Conservation (phyloP, 2,113 vertebrate species). For the Trichechus manatus region DNA sequence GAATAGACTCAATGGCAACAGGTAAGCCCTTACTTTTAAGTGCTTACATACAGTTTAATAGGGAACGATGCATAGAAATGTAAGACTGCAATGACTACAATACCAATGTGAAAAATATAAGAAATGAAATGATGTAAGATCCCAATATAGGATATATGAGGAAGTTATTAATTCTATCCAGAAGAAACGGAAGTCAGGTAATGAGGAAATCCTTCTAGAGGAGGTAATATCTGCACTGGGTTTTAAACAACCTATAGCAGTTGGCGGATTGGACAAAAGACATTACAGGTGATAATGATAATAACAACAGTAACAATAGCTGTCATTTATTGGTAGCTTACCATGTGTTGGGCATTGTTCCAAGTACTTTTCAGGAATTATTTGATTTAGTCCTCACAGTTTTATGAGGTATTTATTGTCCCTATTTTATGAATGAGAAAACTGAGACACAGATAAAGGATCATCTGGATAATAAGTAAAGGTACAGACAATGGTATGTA, state of each 20-base stretch:
- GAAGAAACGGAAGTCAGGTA: conserved; percentile 1
- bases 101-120: conserved; percentile 27
- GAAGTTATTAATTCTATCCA: neutral
- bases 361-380: too few species aligned
- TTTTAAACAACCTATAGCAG: neutral
- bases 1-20: too few species aligned
- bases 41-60: neutral
- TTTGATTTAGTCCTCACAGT: too few species aligned
- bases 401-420: too few species aligned
- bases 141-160: neutral
- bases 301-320: neutral
- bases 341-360: neutral
- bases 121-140: neutral
- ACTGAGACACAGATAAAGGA: neutral
- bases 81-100: neutral
- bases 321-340: neutral
- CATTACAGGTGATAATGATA: neutral
- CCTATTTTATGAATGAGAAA: too few species aligned
- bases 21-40: conserved; percentile 21
- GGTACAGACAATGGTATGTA: neutral
- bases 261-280: neutral
- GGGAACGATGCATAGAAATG: neutral
- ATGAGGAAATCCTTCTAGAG: neutral
- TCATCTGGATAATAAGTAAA: neutral
- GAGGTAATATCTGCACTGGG: too few species aligned